These are phyloP conservation scores for Capreolus pygargus DNA, from an alignment of 2,113 vertebrate species.

Conservation along the genomic window DNA sequence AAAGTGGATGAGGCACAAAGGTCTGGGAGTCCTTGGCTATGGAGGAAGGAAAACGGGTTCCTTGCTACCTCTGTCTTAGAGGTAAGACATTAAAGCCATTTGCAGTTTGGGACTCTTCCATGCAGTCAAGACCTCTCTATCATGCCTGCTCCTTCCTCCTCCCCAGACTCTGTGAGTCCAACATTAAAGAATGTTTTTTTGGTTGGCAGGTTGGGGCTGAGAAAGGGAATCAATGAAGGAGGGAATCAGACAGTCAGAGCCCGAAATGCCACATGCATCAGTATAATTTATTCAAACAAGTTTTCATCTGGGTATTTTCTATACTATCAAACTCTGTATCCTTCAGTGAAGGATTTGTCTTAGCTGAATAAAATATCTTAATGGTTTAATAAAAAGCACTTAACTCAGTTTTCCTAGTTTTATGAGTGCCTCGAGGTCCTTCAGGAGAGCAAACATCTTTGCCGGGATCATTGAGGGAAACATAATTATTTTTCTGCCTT, in stretches of 20 bases:
- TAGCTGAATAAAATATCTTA: conserved; percentile 74
- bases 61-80: neutral
- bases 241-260: neutral
- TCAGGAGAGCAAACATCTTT: conserved; percentile 73
- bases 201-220: neutral
- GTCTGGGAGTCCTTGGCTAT: neutral
- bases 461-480: conserved; percentile 69
- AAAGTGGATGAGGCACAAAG: neutral
- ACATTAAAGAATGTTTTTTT: neutral
- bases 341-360: conserved; percentile 74
- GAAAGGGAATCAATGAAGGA: neutral
- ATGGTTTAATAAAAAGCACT: conserved; percentile 77
- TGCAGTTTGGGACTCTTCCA: neutral
- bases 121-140: neutral
- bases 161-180: neutral
- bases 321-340: conserved; percentile 63
- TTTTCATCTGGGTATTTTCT: conserved; percentile 69
- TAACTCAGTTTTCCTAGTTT: conserved; percentile 73
- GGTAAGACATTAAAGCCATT: neutral
- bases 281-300: conserved; percentile 66
- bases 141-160: rapidly evolving
- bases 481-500: conserved; percentile 74
- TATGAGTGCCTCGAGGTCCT: conserved; percentile 74
- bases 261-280: conserved; percentile 36
- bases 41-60: neutral